Percentiles rank a stretch among this genome's conserved stretches.
Conservation (phyloP, 2,113 vertebrate genomes). For the Girardinichthys multiradiatus region DNA sequence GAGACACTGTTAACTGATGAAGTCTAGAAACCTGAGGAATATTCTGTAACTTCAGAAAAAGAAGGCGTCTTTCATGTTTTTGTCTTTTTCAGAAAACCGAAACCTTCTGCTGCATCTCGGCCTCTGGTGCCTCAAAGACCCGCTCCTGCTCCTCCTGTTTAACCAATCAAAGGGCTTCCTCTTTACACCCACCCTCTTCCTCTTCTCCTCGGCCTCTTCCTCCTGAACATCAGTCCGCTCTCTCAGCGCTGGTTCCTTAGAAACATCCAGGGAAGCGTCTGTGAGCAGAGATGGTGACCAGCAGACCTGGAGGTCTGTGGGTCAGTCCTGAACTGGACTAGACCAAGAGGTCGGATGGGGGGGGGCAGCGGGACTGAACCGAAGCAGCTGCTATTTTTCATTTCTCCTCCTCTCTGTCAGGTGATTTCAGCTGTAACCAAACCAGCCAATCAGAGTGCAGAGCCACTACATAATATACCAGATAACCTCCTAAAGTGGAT, state of each 20-base stretch:
- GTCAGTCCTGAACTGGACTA: neutral
- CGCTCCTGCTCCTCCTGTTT: slow-evolving; percentile 77
- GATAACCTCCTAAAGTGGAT: neutral
- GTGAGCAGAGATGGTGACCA: neutral
- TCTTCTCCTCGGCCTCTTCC: neutral
- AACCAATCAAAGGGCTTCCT: slow-evolving; percentile 47
- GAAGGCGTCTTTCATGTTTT: neutral
- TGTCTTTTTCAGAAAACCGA: slow-evolving; percentile 65
- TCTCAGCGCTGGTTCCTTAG: slow-evolving; percentile 20
- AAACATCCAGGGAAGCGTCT: slow-evolving; percentile 3
- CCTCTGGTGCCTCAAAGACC: slow-evolving; percentile 81
- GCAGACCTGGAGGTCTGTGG: neutral
- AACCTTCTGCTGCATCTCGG: slow-evolving; percentile 65
- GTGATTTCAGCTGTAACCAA: slow-evolving; percentile 6
- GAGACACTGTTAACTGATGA: neutral
- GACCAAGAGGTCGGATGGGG: neutral
- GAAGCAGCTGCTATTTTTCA: neutral
- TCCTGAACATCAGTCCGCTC: slow-evolving; percentile 5
- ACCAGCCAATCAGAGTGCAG: slow-evolving; percentile 37
- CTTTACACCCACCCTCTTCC: neutral
- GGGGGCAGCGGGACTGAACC: neutral
- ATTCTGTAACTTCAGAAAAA: too few species aligned
- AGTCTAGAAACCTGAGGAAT: neutral
- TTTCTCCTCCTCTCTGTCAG: neutral
- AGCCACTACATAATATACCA: neutral